These are phyloP conservation scores for Sebastes miniatus DNA, from an alignment of 2,797 vertebrate genomes.

Conservation along the genomic window DNA sequence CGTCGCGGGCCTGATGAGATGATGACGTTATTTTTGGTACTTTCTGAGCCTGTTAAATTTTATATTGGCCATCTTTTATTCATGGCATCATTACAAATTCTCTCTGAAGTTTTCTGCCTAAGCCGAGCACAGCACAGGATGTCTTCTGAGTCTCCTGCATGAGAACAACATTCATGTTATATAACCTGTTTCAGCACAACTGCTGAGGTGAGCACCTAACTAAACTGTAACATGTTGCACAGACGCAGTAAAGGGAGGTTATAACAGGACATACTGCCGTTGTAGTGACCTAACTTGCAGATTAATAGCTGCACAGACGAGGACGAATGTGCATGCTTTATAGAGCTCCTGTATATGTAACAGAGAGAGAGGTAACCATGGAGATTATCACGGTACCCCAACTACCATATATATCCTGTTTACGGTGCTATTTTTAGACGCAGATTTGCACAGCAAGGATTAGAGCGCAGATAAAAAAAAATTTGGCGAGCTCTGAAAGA, in stretches of 20 bases:
- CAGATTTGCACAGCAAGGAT: slow-evolving; percentile 49
- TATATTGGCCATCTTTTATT: slow-evolving; percentile 73
- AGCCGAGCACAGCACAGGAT: slow-evolving; percentile 34
- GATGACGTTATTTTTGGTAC: slow-evolving; percentile 68
- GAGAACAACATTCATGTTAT: slow-evolving; percentile 60
- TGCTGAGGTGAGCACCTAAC: slow-evolving; percentile 50
- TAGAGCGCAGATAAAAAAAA: slow-evolving; percentile 50
- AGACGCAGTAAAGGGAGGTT: slow-evolving; percentile 26
- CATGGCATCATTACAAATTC: slow-evolving; percentile 70
- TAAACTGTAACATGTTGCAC: slow-evolving; percentile 39
- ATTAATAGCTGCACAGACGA: slow-evolving; percentile 22
- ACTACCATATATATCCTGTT: slow-evolving; percentile 78
- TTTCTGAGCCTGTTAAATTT: slow-evolving; percentile 66
- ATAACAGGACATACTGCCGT: slow-evolving; percentile 26
- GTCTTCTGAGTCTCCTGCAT: slow-evolving; percentile 9
- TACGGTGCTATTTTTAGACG: slow-evolving; percentile 72
- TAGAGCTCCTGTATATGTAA: slow-evolving; percentile 45
- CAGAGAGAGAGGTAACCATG: slow-evolving; percentile 70
- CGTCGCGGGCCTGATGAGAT: slow-evolving; percentile 42
- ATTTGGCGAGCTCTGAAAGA: slow-evolving; percentile 37
- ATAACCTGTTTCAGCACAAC: slow-evolving; percentile 61
- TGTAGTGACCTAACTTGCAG: slow-evolving; percentile 8
- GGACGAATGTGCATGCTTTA: slow-evolving; percentile 27
- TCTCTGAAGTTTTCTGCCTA: slow-evolving; percentile 63
- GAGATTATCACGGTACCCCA: slow-evolving; percentile 73